phyloP scores from a whole-genome alignment of 2,888 invertebrate species.

The Cataglyphis altisquamis region DNA sequence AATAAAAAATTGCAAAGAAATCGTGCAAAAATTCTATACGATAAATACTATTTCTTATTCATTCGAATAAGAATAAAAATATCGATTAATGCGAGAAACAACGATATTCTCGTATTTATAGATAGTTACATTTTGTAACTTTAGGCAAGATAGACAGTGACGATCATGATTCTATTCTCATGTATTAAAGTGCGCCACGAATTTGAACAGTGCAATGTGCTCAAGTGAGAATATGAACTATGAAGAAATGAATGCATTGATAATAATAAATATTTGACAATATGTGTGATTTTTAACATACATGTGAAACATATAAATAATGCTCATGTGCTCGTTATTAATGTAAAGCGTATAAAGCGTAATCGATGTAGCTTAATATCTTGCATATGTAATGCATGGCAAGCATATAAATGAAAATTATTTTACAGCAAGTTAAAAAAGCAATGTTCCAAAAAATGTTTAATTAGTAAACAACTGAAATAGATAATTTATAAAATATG shows the following conservation, averaged over 20 bases:
- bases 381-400: slow-evolving; percentile 5
- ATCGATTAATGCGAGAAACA: slow-evolving; percentile 11
- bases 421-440: neutral
- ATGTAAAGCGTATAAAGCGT: slow-evolving; percentile 63
- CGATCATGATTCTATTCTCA: neutral
- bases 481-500: slow-evolving; percentile 1
- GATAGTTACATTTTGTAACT: slow-evolving; percentile 7
- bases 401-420: slow-evolving; percentile 14
- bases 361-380: slow-evolving; percentile 20
- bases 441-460: slow-evolving; percentile 18
- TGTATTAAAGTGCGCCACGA: neutral
- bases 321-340: slow-evolving; percentile 59
- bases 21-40: slow-evolving; percentile 28
- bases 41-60: slow-evolving; percentile 8
- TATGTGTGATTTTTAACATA: neutral
- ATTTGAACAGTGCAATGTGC: slow-evolving; percentile 15
- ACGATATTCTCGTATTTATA: neutral
- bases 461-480: slow-evolving; percentile 3
- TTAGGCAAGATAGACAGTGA: slow-evolving; percentile 1
- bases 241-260: neutral
- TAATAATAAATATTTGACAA: slow-evolving; percentile 10
- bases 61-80: slow-evolving; percentile 6
- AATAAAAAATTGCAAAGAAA: slow-evolving; percentile 25
- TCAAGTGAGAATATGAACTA: neutral
- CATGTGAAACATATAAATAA: slow-evolving; percentile 21